A percentile compares a stretch with the other conserved stretches of the same genome.
phyloP scores from a whole-genome alignment of 1,140 invertebrate genomes.

The Drosophila tani region DNA sequence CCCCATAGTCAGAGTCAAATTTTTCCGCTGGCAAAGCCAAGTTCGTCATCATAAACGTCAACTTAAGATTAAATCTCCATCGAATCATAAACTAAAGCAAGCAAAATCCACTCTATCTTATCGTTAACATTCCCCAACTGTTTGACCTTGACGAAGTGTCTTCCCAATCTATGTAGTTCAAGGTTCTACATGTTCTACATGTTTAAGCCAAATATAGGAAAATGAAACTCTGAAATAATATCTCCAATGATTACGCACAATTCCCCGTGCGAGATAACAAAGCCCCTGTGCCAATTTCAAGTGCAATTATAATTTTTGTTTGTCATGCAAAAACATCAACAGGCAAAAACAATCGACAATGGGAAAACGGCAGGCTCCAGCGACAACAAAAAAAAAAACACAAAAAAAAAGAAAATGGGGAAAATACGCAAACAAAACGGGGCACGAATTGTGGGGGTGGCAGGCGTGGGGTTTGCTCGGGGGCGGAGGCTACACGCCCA shows the following conservation, averaged over 20 bases:
- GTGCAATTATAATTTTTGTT: conserved; percentile 82
- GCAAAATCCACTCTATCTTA: conserved; percentile 12
- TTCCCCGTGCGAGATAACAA: conserved; percentile 47
- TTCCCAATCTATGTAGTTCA: conserved; percentile 44
- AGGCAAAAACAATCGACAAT: conserved; percentile 66
- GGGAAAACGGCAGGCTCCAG: conserved; percentile 33
- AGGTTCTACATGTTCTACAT: conserved; percentile 25
- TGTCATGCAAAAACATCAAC: conserved; percentile 75
- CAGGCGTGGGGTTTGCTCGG: neutral
- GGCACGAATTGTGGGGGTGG: conserved; percentile 41
- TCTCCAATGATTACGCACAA: conserved; percentile 35
- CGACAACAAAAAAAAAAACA: conserved; percentile 1
- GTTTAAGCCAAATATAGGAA: neutral
- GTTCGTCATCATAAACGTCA: neutral
- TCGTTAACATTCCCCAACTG: conserved; percentile 14
- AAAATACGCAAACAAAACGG: conserved; percentile 57
- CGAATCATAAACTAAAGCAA: neutral
- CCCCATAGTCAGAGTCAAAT: too few species aligned
- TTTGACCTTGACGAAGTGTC: conserved; percentile 32
- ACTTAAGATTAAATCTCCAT: neutral
- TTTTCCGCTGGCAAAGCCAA: neutral
- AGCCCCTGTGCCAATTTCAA: conserved; percentile 67
- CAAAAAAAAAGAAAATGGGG: conserved; percentile 52
- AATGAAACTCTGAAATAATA: conserved; percentile 41
- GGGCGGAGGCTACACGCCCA: conserved; percentile 48